phyloP scores from a whole-genome alignment of 1,140 invertebrate species.

The Drosophila mojavensis region DNA sequence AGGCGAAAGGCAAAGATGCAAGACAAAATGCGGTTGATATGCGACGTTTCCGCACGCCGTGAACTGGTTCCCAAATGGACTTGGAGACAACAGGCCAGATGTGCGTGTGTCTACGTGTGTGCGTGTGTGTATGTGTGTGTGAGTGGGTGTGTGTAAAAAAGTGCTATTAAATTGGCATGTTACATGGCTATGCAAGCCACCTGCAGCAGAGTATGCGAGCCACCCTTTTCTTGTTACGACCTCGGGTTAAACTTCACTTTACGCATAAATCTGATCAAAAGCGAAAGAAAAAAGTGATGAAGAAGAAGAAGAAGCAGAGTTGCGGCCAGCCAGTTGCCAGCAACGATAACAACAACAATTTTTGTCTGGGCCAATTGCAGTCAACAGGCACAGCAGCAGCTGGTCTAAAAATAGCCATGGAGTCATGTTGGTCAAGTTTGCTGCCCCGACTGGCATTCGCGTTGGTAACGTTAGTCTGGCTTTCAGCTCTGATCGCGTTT shows the following conservation, averaged over 20 bases:
- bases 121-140: not conserved
- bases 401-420: slow-evolving; percentile 70
- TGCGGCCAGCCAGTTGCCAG: not conserved
- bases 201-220: slow-evolving; percentile 27
- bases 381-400: slow-evolving; percentile 34
- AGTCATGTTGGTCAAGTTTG: slow-evolving; percentile 77
- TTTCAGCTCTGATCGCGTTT: slow-evolving; percentile 68
- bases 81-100: slow-evolving; percentile 1
- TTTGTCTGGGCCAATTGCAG: slow-evolving; percentile 49
- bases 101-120: slow-evolving; percentile 13
- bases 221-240: slow-evolving; percentile 65
- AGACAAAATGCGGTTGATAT: slow-evolving; percentile 71
- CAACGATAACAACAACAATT: not conserved
- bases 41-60: slow-evolving; percentile 69
- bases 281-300: not conserved
- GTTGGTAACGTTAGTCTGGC: slow-evolving; percentile 7
- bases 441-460: slow-evolving; percentile 1
- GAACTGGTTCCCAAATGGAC: slow-evolving; percentile 59
- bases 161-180: slow-evolving; percentile 55
- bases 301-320: not conserved
- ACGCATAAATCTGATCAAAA: slow-evolving; percentile 75
- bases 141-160: slow-evolving; percentile 45
- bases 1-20: slow-evolving; percentile 40
- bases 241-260: slow-evolving; percentile 50
- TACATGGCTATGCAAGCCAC: slow-evolving; percentile 39